phyloP scores from a whole-genome alignment of 2,113 vertebrate species.

The Prunella himalayana region DNA sequence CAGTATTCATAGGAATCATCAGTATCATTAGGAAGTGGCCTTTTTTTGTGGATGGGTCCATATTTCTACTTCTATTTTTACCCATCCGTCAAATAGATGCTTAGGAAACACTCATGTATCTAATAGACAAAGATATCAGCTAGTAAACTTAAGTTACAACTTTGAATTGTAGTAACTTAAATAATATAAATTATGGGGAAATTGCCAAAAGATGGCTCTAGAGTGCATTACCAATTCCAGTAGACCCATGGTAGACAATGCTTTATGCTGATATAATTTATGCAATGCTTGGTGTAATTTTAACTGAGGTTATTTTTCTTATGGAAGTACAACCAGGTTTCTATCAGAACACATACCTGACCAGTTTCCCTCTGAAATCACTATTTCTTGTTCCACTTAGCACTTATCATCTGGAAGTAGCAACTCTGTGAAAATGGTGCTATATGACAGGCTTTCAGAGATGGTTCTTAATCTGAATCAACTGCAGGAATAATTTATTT shows the following conservation, averaged over 20 bases:
- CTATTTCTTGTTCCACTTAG: background rate
- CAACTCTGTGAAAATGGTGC: background rate
- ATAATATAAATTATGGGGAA: background rate
- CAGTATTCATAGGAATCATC: background rate
- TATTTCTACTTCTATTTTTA: background rate
- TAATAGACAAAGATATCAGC: background rate
- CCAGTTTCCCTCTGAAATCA: background rate
- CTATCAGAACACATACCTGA: background rate
- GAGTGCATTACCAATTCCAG: background rate
- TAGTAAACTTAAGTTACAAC: background rate
- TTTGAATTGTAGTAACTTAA: background rate
- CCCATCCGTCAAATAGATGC: background rate
- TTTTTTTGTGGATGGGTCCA: background rate
- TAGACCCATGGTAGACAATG: rapidly evolving
- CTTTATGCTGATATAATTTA: background rate
- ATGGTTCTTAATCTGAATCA: background rate
- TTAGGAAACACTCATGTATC: background rate
- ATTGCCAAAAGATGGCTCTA: background rate
- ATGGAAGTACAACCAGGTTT: background rate
- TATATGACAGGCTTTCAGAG: background rate
- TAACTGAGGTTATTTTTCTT: background rate
- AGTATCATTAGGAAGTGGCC: background rate
- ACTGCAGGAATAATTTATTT: background rate
- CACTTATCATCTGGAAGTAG: background rate
- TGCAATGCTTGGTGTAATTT: background rate